phyloP scores from a whole-genome alignment of 2,797 vertebrate genomes.

The Anas flavirostris region DNA sequence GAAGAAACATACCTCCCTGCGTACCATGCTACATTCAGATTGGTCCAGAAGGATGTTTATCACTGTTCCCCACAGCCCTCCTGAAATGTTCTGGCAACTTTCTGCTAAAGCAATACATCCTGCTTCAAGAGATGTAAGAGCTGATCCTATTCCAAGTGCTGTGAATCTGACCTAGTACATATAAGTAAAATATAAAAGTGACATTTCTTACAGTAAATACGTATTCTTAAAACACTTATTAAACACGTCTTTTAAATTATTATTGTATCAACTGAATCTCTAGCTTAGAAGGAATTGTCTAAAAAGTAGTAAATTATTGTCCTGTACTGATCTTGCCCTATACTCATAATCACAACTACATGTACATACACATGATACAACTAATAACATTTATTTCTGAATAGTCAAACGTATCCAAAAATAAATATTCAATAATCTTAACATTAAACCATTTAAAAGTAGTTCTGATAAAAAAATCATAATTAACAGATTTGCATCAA shows the following conservation, averaged over 20 bases:
- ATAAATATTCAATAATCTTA: neutral
- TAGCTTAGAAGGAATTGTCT: neutral
- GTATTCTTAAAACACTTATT: neutral
- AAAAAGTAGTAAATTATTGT: neutral
- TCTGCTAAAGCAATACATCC: slow-evolving; percentile 89
- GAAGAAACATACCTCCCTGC: slow-evolving; percentile 87
- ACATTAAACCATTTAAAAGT: neutral
- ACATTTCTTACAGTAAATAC: neutral
- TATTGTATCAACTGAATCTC: neutral
- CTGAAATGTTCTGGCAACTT: slow-evolving; percentile 98
- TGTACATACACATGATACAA: neutral
- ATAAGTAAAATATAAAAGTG: neutral
- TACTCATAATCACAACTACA: neutral
- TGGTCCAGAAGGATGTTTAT: slow-evolving; percentile 95
- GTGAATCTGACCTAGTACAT: slow-evolving; percentile 90
- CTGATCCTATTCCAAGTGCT: slow-evolving; percentile 90
- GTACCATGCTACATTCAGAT: slow-evolving; percentile 94
- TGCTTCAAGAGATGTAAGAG: slow-evolving; percentile 86
- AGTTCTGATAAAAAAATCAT: neutral
- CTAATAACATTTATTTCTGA: neutral
- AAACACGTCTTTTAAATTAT: neutral
- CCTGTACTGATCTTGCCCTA: neutral
- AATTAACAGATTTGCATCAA: neutral
- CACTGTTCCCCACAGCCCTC: slow-evolving; percentile 95
- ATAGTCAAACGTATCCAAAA: neutral